Conservation (phyloP, 2,797 vertebrate genomes). For the Acanthurus leucopareius region DNA sequence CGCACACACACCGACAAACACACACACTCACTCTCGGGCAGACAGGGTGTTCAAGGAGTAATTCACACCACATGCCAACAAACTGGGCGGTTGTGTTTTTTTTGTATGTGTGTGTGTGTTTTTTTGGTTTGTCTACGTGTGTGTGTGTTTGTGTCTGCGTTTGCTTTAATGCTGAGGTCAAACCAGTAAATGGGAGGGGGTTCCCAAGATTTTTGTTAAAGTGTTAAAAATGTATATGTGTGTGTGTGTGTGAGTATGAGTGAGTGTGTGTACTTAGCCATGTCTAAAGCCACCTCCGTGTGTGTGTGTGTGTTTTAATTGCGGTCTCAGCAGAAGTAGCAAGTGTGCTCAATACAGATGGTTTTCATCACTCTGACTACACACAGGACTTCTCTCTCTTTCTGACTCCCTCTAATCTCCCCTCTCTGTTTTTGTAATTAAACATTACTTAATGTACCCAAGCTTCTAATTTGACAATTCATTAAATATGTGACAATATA, state of each 20-base stretch:
- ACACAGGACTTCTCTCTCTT: constrained; percentile 63
- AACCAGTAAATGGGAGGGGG: constrained; percentile 78
- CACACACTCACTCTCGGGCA: constrained; percentile 68
- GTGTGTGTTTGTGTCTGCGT: constrained; percentile 57
- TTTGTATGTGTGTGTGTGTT: constrained; percentile 31
- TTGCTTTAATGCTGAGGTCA: constrained; percentile 83
- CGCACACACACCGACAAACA: constrained; percentile 51
- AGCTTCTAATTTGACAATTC: constrained; percentile 75
- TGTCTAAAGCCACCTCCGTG: constrained; percentile 47
- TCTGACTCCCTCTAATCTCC: constrained; percentile 66
- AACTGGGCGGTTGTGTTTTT: constrained; percentile 81
- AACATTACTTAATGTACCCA: constrained; percentile 65
- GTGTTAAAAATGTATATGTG: constrained; percentile 67
- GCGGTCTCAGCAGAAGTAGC: constrained; percentile 86
- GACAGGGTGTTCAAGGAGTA: constrained; percentile 83
- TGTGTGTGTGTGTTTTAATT: constrained; percentile 76
- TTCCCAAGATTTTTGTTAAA: constrained; percentile 72
- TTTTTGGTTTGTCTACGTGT: constrained; percentile 52
- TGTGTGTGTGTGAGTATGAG: constrained; percentile 38
- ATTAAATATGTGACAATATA: constrained; percentile 55
- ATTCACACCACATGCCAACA: constrained; percentile 88
- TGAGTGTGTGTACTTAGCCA: constrained; percentile 23
- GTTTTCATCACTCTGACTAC: constrained; percentile 85
- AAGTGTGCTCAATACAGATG: constrained; percentile 85
- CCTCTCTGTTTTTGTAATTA: constrained; percentile 67